Evolutionary conservation across 2,113 vertebrate species (phyloP).

Genomic region (Shinisaurus crocodilurus): DNA sequence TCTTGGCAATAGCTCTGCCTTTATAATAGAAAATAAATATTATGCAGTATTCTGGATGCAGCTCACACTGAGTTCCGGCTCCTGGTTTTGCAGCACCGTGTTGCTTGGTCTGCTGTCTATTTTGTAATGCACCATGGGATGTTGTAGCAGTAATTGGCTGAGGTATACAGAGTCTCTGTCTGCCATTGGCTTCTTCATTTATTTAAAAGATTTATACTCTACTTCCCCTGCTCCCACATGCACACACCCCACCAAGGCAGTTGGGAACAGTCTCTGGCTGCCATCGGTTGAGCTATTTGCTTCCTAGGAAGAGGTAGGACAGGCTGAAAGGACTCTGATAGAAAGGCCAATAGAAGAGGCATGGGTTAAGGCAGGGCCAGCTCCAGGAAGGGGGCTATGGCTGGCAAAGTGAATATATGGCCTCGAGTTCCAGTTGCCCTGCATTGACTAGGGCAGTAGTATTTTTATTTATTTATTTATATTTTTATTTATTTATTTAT

Average conservation of each 20-base stretch:
- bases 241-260: no score
- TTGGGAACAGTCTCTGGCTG: not conserved
- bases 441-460: no score
- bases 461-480: no score
- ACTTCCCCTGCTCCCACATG: no score
- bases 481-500: no score
- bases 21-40: constrained; percentile 38
- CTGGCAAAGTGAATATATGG: no score
- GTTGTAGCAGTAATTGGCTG: not conserved
- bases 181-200: not conserved
- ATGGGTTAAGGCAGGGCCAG: not conserved
- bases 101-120: not conserved
- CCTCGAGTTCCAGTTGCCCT: no score
- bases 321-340: not conserved
- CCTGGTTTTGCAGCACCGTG: not conserved
- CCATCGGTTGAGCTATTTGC: not conserved
- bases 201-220: not conserved
- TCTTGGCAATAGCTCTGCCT: constrained; percentile 35
- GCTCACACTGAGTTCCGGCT: not conserved
- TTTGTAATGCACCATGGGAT: not conserved
- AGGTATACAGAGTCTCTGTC: not conserved
- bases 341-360: not conserved
- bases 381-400: no score
- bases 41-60: not conserved
- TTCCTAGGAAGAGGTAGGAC: not conserved